Conservation (phyloP, 1,140 invertebrate species). For the Drosophila mojavensis region DNA sequence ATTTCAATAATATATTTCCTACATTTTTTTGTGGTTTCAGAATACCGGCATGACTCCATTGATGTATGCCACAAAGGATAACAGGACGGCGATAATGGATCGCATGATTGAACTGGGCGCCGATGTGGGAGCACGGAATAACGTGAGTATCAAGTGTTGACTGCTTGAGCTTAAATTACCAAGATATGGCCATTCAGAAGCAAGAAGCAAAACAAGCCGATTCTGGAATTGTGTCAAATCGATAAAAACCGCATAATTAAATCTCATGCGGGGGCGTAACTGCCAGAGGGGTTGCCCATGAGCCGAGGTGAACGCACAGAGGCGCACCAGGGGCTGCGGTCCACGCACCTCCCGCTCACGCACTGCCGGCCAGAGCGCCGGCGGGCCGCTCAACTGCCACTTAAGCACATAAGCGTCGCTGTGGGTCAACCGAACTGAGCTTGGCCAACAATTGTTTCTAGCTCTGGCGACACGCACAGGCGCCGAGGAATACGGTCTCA, state of each 20-base stretch:
- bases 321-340: slow-evolving; percentile 1
- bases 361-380: slow-evolving; percentile 33
- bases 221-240: slow-evolving; percentile 82
- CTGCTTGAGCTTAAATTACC: slow-evolving; percentile 44
- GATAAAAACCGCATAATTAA: slow-evolving; percentile 82
- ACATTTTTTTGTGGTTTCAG: slow-evolving; percentile 85
- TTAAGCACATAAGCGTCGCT: slow-evolving; percentile 38
- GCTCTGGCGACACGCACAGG: slow-evolving; percentile 37
- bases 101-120: slow-evolving; percentile 95
- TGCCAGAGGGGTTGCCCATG: slow-evolving; percentile 18
- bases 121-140: slow-evolving; percentile 95
- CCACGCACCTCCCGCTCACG: slow-evolving; percentile 59
- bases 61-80: slow-evolving; percentile 98
- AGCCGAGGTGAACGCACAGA: not conserved
- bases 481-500: slow-evolving; percentile 16
- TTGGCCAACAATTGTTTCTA: slow-evolving; percentile 61
- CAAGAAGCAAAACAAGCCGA: slow-evolving; percentile 47
- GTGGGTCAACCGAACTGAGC: slow-evolving; percentile 69
- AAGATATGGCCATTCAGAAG: slow-evolving; percentile 26
- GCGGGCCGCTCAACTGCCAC: slow-evolving; percentile 25
- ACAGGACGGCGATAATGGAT: slow-evolving; percentile 94
- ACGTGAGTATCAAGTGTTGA: slow-evolving; percentile 88
- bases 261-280: slow-evolving; percentile 63
- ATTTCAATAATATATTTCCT: not conserved
- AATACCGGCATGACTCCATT: slow-evolving; percentile 95